These are phyloP conservation scores for Lanistes nyassanus DNA, from an alignment of 1,140 invertebrate species.

Conservation along the genomic window DNA sequence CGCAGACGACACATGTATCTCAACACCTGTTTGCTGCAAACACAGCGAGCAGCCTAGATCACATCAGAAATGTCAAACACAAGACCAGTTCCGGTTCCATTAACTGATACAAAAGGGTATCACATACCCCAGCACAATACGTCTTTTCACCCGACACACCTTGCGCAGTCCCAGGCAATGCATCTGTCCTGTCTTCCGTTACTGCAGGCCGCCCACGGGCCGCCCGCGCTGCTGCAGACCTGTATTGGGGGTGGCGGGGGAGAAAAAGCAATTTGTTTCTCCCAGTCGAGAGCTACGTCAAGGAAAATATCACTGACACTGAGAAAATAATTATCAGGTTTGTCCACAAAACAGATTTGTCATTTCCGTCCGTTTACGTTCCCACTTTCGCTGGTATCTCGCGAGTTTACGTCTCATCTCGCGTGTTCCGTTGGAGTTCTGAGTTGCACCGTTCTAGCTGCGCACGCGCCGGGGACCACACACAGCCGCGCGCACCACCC, in stretches of 20 bases:
- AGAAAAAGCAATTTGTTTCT: constrained; percentile 18
- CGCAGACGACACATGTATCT: too few species aligned
- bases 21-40: too few species aligned
- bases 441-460: not conserved
- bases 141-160: too few species aligned
- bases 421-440: constrained; percentile 3
- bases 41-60: too few species aligned
- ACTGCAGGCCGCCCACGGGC: not conserved
- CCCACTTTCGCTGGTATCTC: constrained; percentile 6
- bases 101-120: too few species aligned
- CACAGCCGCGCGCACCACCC: constrained; percentile 1
- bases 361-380: constrained; percentile 17
- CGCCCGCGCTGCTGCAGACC: not conserved
- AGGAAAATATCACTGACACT: constrained; percentile 23
- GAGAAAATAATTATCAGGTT: constrained; percentile 26
- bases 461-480: constrained; percentile 20
- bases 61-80: too few species aligned
- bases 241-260: too few species aligned
- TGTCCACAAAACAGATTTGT: constrained; percentile 21
- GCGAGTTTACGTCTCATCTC: constrained; percentile 16
- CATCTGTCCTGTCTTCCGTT: not conserved
- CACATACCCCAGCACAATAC: too few species aligned
- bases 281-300: constrained; percentile 15
- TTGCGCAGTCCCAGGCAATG: too few species aligned
- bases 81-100: too few species aligned